Conservation (phyloP, 2,797 vertebrate species). For the Numenius phaeopus region DNA sequence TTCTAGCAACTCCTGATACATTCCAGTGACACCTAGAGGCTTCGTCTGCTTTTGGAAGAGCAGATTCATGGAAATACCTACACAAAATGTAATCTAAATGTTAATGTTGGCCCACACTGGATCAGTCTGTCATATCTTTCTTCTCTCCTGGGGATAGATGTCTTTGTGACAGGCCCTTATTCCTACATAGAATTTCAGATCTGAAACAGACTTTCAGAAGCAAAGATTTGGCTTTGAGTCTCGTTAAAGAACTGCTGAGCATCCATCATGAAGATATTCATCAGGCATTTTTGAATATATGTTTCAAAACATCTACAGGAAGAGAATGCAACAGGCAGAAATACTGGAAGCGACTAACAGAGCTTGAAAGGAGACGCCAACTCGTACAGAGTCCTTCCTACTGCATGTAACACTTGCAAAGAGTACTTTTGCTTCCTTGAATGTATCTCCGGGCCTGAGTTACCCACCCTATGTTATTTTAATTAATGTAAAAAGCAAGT, state of each 20-base stretch:
- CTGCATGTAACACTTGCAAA: background rate
- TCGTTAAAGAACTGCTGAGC: background rate
- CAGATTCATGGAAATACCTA: background rate
- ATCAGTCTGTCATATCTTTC: background rate
- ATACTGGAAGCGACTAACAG: background rate
- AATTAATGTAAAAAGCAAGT: background rate
- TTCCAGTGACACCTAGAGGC: background rate
- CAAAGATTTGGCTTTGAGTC: background rate
- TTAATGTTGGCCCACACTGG: background rate
- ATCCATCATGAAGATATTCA: background rate
- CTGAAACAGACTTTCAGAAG: background rate
- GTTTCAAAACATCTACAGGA: background rate
- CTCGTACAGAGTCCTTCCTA: background rate
- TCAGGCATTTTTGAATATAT: background rate
- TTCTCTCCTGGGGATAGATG: background rate
- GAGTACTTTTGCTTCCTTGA: background rate
- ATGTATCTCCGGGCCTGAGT: background rate
- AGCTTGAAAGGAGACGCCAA: background rate
- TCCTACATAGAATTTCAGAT: background rate
- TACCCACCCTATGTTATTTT: rapidly evolving
- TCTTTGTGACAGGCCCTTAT: background rate
- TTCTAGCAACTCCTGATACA: background rate
- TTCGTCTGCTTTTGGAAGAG: background rate
- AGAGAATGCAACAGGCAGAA: background rate
- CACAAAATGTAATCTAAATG: background rate